Evolutionary conservation across 2,113 vertebrate genomes (phyloP).

Genomic region (Gymnocephalus cernua): DNA sequence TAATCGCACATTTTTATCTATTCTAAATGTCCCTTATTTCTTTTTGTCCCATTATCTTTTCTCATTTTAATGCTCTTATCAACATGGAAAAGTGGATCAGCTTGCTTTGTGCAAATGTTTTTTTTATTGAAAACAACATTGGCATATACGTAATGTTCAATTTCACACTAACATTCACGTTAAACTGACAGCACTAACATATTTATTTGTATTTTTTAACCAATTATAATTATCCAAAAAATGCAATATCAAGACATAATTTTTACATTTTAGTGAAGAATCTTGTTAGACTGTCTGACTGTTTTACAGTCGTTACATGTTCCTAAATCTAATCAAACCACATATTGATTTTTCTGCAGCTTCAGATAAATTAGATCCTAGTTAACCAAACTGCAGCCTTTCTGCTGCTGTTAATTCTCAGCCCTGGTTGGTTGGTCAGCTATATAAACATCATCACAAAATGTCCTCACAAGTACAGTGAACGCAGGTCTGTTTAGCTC

Average conservation of each 20-base stretch:
- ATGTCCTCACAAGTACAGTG: conserved; percentile 2
- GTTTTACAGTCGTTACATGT: conserved; percentile 34
- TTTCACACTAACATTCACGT: too few species aligned
- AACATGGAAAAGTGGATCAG: too few species aligned
- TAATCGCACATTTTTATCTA: too few species aligned
- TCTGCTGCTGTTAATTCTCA: background rate
- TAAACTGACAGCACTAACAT: too few species aligned
- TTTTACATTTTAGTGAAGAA: background rate
- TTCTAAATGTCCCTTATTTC: too few species aligned
- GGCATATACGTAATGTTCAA: too few species aligned
- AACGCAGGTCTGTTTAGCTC: background rate
- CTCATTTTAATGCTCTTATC: too few species aligned
- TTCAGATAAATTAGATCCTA: conserved; percentile 36
- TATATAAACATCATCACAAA: background rate
- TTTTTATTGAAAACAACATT: too few species aligned
- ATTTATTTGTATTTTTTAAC: background rate
- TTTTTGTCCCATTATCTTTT: too few species aligned
- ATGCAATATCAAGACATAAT: background rate
- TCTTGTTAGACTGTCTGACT: background rate
- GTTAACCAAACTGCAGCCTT: background rate
- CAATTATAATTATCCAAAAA: background rate
- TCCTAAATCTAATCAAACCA: conserved; percentile 41
- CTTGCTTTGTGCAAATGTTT: too few species aligned
- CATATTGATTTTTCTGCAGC: conserved; percentile 45
- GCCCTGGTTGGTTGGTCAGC: background rate